Evolutionary conservation across 2,888 invertebrate species (phyloP), one percentile per base, ranked within the genome.

Genomic region (Lepidochrysops patricia): DNA sequence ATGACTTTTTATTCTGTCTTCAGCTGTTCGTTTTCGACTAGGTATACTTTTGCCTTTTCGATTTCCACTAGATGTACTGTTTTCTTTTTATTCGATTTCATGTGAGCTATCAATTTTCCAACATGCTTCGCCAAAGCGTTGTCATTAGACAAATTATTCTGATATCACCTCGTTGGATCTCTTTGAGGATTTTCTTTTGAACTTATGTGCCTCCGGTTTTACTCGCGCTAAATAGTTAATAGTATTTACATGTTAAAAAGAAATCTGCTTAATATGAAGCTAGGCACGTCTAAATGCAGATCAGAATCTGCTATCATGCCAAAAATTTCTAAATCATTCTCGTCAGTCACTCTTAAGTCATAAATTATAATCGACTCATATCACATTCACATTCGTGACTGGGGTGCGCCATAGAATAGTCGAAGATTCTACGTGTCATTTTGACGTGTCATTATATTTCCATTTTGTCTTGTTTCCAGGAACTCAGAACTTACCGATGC

Each of bases 401-500:
- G n/a, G n/a, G n/a, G n/a, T n/a, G n/a, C n/a, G n/a, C n/a, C n/a
- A n/a, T 29, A 29, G 29, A 7, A 29, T 29, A 29, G 29, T n/a
- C n/a, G n/a, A n/a, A n/a, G n/a, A n/a, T n/a, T n/a, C n/a, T n/a
- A n/a, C n/a, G n/a, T n/a, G n/a, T n/a, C n/a, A n/a, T n/a, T n/a
- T 29, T 5, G 29, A 2, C 4, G 9, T 29, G 29, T 29, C 9
- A 29, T 6, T 29, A 5, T 7, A 7, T 29, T 1, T 43, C 15
- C 1, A 2, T 50, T 1, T 49, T 0, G 1, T 54, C 27, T 54
- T 12, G 32, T 32, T 54, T 43, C 43, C 84, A 95, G 95, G 95
- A 80, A 95, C 94, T 84, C 96, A 96, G 93, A 97, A 95, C 94
- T 94, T 96, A 93, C 95, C 96, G 90, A 97, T 97, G 95, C 97